phyloP scores from a whole-genome alignment of 2,797 vertebrate species.

The Acomys russatus region DNA sequence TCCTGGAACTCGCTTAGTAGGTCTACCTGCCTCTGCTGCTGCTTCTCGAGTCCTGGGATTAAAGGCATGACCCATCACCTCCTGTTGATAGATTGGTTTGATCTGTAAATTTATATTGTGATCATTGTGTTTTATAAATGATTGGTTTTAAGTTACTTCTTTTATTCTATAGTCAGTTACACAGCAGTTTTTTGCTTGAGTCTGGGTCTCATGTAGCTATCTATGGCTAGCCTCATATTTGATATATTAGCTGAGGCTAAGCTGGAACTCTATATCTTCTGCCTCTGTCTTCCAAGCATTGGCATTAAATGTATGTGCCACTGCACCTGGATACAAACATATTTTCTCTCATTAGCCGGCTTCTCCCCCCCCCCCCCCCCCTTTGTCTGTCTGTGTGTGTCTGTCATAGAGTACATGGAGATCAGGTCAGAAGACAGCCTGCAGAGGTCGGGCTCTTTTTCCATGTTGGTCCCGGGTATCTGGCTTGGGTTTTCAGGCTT shows the following conservation, averaged over 20 bases:
- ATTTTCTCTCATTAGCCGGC: no score
- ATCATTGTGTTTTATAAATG: conserved; percentile 21
- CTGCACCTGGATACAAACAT: not conserved
- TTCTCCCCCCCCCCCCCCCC: no score
- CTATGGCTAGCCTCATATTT: not conserved
- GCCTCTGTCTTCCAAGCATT: not conserved
- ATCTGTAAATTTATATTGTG: not conserved
- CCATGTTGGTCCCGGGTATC: not conserved
- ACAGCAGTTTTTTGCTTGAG: not conserved
- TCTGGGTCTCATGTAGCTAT: not conserved
- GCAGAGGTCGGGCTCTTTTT: not conserved
- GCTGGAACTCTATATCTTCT: not conserved
- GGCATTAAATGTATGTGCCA: not conserved
- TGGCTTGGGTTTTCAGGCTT: not conserved
- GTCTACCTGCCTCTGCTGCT: not conserved
- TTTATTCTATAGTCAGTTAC: not conserved
- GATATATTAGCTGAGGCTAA: not conserved
- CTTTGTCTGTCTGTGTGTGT: no score
- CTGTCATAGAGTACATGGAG: not conserved
- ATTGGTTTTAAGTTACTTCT: conserved; percentile 28
- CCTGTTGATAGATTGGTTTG: not conserved
- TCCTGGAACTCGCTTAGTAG: not conserved
- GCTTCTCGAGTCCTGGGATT: not conserved
- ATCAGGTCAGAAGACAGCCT: not conserved
- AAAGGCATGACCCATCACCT: not conserved